Percentiles rank a stretch among this genome's conserved stretches.
Conservation (phyloP, 1,140 invertebrate genomes). For the Radopholus similis region DNA sequence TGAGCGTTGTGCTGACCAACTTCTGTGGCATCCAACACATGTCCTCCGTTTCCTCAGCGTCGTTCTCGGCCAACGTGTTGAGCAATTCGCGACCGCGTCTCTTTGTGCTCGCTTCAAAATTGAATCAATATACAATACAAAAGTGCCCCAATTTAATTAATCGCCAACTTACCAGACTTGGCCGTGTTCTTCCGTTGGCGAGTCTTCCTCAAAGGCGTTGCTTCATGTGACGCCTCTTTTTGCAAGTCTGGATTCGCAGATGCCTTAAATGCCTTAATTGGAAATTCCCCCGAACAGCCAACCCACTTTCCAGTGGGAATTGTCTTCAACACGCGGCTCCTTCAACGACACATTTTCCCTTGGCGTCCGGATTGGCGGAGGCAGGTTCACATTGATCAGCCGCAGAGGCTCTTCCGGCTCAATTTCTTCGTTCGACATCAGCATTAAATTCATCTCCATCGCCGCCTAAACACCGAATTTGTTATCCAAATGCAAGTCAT, state of each 20-base stretch:
- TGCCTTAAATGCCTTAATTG: not conserved
- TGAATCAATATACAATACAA: not conserved
- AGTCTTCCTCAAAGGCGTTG: not conserved
- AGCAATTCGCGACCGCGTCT: not conserved
- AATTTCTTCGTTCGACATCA: not conserved
- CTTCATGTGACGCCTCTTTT: not conserved
- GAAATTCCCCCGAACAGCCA: not conserved
- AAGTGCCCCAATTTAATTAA: no score
- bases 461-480: no score
- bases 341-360: not conserved
- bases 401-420: not conserved
- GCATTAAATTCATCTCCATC: not conserved
- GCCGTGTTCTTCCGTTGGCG: no score
- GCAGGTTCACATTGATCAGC: not conserved
- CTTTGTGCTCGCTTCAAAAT: not conserved
- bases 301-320: not conserved
- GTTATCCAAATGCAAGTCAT: not conserved
- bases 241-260: not conserved
- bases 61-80: not conserved
- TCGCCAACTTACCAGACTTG: no score
- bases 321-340: not conserved
- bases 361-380: not conserved
- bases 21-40: not conserved
- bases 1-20: not conserved
- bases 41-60: not conserved